Evolutionary conservation across 92 coral and sea anemone species (phyloP).

Genomic region (Paramuricea clavata): DNA sequence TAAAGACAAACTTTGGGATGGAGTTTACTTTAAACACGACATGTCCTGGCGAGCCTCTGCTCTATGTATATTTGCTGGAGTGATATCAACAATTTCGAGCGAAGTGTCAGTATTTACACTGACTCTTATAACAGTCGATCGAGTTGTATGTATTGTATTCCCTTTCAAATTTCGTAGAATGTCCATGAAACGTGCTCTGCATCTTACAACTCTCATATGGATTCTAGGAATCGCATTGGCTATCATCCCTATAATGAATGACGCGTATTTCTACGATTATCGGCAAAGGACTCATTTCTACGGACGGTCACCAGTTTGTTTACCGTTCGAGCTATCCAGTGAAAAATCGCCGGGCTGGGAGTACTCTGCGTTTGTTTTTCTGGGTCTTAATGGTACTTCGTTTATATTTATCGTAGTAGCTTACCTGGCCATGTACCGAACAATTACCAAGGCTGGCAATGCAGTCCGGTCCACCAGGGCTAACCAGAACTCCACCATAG

Average conservation of each 20-base stretch:
- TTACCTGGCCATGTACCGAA: not conserved
- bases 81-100: no score
- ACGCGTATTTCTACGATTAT: conserved; percentile 20
- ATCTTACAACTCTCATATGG: conserved; percentile 9
- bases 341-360: conserved; percentile 77
- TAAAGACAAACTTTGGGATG: conserved; percentile 71
- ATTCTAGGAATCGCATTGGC: not conserved
- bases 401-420: conserved; percentile 28
- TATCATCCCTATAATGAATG: not conserved
- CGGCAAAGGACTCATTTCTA: conserved; percentile 34
- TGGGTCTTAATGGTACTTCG: conserved; percentile 30
- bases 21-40: conserved; percentile 66
- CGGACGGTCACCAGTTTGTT: conserved; percentile 38
- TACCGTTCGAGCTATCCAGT: conserved; percentile 58
- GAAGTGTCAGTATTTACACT: conserved; percentile 77
- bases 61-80: conserved; percentile 71
- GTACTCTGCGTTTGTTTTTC: conserved; percentile 19
- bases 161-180: conserved; percentile 14
- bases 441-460: conserved; percentile 58
- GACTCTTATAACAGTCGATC: conserved; percentile 70
- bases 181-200: conserved; percentile 30
- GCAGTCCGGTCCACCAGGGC: conserved; percentile 78
- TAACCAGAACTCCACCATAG: conserved; percentile 75
- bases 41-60: conserved; percentile 65
- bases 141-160: conserved; percentile 56